Evolutionary conservation across 2,113 vertebrate species (phyloP).

Genomic region (Mirounga angustirostris): DNA sequence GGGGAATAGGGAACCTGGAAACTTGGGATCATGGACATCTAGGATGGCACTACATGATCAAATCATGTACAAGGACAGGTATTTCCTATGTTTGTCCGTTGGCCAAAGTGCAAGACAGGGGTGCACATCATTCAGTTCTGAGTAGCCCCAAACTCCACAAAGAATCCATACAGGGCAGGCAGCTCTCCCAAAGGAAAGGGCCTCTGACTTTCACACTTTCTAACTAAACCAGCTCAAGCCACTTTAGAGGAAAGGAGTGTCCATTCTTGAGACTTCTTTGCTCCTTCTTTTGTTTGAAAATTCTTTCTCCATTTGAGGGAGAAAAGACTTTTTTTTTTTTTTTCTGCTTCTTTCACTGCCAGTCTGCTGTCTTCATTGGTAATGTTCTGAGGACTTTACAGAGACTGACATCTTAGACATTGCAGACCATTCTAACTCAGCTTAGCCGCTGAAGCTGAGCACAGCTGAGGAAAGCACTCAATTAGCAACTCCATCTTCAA

Average conservation of each 20-base stretch:
- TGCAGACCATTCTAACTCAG: constrained; percentile 62
- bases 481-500: constrained; percentile 79
- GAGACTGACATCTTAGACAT: constrained; percentile 57
- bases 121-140: not conserved
- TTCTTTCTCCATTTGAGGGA: not conserved
- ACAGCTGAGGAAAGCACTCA: constrained; percentile 79
- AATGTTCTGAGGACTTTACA: constrained; percentile 42
- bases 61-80: not conserved
- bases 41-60: not conserved
- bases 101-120: not conserved
- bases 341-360: not conserved
- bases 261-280: not conserved
- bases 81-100: not conserved
- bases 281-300: constrained; percentile 56
- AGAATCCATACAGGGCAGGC: not conserved
- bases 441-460: constrained; percentile 70
- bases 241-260: not conserved
- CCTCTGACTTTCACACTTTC: not conserved
- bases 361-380: constrained; percentile 42
- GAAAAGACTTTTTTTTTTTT: not conserved
- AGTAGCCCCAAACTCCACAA: not conserved
- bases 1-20: not conserved
- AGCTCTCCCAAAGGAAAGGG: not conserved
- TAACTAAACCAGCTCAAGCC: not conserved
- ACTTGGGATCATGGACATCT: not conserved